Percentiles rank a stretch among this genome's conserved stretches.
Conservation (phyloP, 2,888 invertebrate genomes). For the Galeruca laticollis region DNA sequence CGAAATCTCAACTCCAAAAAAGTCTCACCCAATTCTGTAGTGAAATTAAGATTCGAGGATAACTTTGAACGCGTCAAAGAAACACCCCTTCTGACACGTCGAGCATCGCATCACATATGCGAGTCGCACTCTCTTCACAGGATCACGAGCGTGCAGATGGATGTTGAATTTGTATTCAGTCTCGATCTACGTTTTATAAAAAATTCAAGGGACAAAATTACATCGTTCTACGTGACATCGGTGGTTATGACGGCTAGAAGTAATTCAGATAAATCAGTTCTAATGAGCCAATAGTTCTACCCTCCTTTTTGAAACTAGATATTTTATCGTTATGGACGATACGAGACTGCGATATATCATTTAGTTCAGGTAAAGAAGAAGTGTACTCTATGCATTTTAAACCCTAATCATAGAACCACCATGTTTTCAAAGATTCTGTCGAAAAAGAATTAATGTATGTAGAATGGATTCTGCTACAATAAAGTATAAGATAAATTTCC, state of each 20-base stretch:
- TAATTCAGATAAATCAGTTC: conserved; percentile 43
- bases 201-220: conserved; percentile 40
- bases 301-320: conserved; percentile 26
- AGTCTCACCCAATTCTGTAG: neutral
- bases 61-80: conserved; percentile 6
- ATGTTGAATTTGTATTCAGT: conserved; percentile 36
- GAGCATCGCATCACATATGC: conserved; percentile 21
- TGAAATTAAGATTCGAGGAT: conserved; percentile 1
- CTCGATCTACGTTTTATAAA: conserved; percentile 37
- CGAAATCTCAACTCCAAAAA: neutral
- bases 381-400: too few species aligned
- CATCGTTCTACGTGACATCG: conserved; percentile 33
- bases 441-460: too few species aligned
- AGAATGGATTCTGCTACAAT: too few species aligned
- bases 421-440: too few species aligned
- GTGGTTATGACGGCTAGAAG: conserved; percentile 37
- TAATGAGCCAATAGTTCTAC: conserved; percentile 29
- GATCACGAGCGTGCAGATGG: conserved; percentile 13
- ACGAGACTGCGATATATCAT: conserved; percentile 13
- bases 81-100: conserved; percentile 12
- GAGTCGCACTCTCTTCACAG: conserved; percentile 23
- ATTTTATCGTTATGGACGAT: conserved; percentile 32
- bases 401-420: too few species aligned
- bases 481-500: too few species aligned
- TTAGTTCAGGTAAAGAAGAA: neutral